These are phyloP conservation scores for Ibycter americanus DNA, from an alignment of 2,797 vertebrate species.

Conservation along the genomic window DNA sequence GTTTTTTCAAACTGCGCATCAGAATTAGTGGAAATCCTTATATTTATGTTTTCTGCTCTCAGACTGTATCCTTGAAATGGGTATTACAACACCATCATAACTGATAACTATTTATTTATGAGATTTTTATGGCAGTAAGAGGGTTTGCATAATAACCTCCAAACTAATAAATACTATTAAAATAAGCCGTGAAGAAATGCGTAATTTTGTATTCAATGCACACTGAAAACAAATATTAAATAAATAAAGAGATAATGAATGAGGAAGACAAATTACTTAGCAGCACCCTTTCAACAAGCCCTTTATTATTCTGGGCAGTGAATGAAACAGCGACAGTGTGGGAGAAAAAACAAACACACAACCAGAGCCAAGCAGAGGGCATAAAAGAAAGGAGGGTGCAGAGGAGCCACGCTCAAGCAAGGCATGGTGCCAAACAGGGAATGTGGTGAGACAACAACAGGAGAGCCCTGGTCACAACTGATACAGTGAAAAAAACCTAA, in stretches of 20 bases:
- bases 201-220: background rate
- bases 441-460: background rate
- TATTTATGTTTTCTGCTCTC: background rate
- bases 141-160: background rate
- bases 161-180: background rate
- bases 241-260: conserved; percentile 2
- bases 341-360: conserved; percentile 51
- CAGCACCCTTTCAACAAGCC: conserved; percentile 48
- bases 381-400: background rate
- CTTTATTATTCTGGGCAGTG: conserved; percentile 49
- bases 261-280: conserved; percentile 40
- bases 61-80: background rate
- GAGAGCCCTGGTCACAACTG: background rate
- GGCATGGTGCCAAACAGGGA: background rate
- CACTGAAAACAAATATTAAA: background rate
- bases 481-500: too few relatives aligned
- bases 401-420: background rate
- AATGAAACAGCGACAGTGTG: conserved; percentile 39
- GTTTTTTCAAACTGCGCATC: background rate
- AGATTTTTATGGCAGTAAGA: background rate
- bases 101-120: background rate
- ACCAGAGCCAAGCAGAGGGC: conserved; percentile 6
- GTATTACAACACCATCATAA: background rate
- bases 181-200: background rate
- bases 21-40: background rate